Evolutionary conservation across 1,140 invertebrate genomes (phyloP), one percentile per base, ranked within the genome.

Genomic region (Delia radicum): DNA sequence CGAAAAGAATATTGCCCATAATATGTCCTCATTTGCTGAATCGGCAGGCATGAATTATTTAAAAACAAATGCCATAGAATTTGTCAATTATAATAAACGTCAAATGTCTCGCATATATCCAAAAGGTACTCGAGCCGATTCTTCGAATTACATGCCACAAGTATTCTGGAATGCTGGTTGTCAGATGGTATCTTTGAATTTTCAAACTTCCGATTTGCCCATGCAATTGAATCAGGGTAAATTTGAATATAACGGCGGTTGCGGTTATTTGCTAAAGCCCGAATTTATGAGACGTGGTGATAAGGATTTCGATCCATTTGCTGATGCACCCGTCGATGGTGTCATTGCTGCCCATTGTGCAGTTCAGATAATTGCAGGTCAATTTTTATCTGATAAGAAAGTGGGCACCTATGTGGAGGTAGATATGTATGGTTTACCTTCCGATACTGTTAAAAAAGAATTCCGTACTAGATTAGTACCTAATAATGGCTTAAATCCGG

Each of bases 221-320:
- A 99, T 99, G 97, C 98, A 99, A 89, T 89, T 99, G 74, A 99
- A 99, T 89, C 98, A 99, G 89, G 98, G 98, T 77, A 99, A 99
- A 90, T 99, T 99, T 88, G 98, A 99, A 87, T 98, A 98, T 85
- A 98, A 98, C 85, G 97, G 96, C 24, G 95, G 95, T 81, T 97
- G 92, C 82, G 97, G 98, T 4, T 99, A 98, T 88, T 88, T 99
- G 13, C 88, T 99, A 73, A 99, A 99, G 87, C 98, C 98, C 2
- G 98, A 99, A 87, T 99, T 99, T 89, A 99, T 99, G 98, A 89
- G 98, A 78, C 89, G 98, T 65, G 92, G 94, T 4, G 98, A 99
- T 87, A 90, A 96, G 80, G 95, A 92, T 81, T 99, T 99, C 87
- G 98, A 99, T 89, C 98, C 98, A 0, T 99, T 99, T 86, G 97